Evolutionary conservation across 1,140 invertebrate species (phyloP).

Genomic region (Batillaria attramentaria): DNA sequence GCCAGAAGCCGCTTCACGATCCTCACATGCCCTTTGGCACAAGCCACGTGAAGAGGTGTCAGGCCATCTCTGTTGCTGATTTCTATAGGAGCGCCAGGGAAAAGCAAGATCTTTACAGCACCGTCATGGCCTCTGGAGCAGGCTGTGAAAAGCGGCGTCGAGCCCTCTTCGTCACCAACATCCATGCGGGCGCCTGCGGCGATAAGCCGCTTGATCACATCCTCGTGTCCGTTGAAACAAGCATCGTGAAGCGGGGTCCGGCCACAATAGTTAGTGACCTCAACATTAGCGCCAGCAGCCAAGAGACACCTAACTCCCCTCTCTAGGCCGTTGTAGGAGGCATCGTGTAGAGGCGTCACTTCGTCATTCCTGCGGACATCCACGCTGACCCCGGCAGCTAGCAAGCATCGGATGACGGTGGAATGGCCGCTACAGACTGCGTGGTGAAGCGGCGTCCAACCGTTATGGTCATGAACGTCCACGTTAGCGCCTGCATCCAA

Average conservation of each 20-base stretch:
- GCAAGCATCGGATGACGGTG: not conserved
- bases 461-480: not conserved
- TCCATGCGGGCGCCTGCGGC: too few species aligned
- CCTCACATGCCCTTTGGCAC: not conserved
- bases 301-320: not conserved
- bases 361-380: not conserved
- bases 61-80: not conserved
- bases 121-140: too few species aligned
- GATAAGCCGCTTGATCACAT: too few species aligned
- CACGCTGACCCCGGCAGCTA: not conserved
- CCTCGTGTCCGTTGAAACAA: not conserved
- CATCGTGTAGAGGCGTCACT: not conserved
- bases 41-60: not conserved
- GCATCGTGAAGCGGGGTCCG: not conserved
- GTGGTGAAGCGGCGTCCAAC: not conserved
- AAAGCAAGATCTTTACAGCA: too few species aligned
- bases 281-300: not conserved
- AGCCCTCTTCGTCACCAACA: too few species aligned
- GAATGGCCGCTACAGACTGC: not conserved
- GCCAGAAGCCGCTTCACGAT: too few species aligned
- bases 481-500: not conserved
- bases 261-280: not conserved
- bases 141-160: too few species aligned
- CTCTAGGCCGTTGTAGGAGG: not conserved
- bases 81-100: not conserved